Evolutionary conservation across 2,113 vertebrate species (phyloP).

Genomic region (Misgurnus anguillicaudatus): DNA sequence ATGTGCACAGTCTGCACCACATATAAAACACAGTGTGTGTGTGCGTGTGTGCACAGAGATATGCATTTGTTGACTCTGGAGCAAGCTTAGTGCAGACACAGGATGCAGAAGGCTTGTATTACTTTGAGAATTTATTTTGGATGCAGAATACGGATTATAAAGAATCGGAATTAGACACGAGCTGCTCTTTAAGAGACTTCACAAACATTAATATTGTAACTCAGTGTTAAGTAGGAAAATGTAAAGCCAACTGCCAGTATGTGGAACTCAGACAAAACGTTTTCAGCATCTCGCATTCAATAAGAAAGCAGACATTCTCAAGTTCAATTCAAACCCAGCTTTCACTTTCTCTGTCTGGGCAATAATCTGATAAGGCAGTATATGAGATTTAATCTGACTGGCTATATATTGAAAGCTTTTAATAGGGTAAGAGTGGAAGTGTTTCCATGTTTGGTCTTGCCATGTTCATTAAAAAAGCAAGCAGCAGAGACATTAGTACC

Average conservation of each 20-base stretch:
- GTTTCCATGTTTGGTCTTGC: neutral
- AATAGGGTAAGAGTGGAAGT: neutral
- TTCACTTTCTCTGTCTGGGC: neutral
- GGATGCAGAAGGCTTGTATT: conserved; percentile 46
- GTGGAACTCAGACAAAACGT: conserved; percentile 19
- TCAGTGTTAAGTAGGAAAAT: conserved; percentile 28
- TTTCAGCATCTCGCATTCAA: conserved; percentile 3
- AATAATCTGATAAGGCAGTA: conserved; percentile 27
- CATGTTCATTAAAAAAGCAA: neutral
- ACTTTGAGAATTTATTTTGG: conserved; percentile 54
- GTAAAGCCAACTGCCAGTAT: conserved; percentile 13
- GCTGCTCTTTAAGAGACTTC: conserved; percentile 31
- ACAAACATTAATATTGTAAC: conserved; percentile 15
- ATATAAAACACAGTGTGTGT: conserved; percentile 4
- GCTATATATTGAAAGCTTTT: neutral
- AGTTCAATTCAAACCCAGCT: neutral
- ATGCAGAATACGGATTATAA: conserved; percentile 52
- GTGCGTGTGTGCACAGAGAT: conserved; percentile 19
- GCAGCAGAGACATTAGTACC: neutral
- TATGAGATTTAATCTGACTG: conserved; percentile 4
- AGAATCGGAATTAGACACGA: conserved; percentile 35
- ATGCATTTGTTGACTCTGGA: conserved; percentile 49
- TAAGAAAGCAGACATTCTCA: neutral
- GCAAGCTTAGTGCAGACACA: conserved; percentile 31
- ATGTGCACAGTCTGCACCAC: neutral